Evolutionary conservation across 53 echinoderm and acorn worm species (phyloP), one percentile per base, ranked within the genome.

Genomic region (Stichopus horrens): DNA sequence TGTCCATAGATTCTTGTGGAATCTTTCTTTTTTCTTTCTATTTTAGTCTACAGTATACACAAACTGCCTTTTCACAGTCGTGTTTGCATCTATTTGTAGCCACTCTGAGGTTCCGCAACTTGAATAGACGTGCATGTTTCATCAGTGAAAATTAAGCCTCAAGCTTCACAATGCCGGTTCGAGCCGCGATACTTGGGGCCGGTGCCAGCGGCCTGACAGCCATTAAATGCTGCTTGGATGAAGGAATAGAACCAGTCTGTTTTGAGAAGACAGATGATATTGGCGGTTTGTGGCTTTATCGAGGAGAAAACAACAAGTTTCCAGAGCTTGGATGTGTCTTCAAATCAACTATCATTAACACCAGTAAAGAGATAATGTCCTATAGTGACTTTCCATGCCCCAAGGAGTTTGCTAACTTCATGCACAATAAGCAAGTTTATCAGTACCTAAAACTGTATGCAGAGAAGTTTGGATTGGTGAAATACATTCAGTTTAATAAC

Each of bases 381-480:
- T 93, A 6, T 55, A 96, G 96, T 89, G 96, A 94, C 81, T 96
- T 92, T 77, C 96, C 96, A 0, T 92, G 92, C 51, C 96, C 96
- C 5, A 90, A 90, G 16, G 96, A 96, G 20, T 96, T 76, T 75
- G 90, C 96, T 20, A 96, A 96, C 87, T 96, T 86, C 86, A 96
- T 96, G 96, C 96, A 96, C 90, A 94, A 96, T 93, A 88, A 23
- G 14, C 89, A 92, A 76, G 94, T 96, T 21, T 55, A 88, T 18
- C 65, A 90, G 74, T 93, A 93, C 57, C 76, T 87, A 16, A 80
- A 68, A 18, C 83, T 93, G 22, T 93, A 86, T 68, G 86, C 86
- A 19, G 89, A 93, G 4, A 89, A 87, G 0, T 93, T 93, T 87
- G 77, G 53, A 13, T 75, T 93, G 1, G 60, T 57, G 19, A 89